Conservation (phyloP, 2,797 vertebrate species). For the Petrocephalus sullivani region DNA sequence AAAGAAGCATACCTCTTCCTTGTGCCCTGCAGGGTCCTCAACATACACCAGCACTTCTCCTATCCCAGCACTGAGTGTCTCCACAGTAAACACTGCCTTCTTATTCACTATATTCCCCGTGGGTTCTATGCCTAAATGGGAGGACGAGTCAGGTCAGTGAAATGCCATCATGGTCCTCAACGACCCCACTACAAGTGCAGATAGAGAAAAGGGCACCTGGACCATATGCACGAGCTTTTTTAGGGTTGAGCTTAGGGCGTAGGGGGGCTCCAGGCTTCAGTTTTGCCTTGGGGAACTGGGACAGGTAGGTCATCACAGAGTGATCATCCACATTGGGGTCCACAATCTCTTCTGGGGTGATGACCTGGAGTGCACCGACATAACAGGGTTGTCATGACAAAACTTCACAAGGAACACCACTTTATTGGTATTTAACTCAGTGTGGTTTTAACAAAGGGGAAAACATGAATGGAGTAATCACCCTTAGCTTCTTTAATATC, state of each 20-base stretch:
- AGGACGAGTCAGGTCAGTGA: neutral
- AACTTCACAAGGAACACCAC: neutral
- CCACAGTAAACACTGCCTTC: conserved; percentile 81
- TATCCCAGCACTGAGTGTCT: conserved; percentile 86
- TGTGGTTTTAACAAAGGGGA: neutral
- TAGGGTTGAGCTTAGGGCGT: conserved; percentile 63
- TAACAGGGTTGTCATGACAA: neutral
- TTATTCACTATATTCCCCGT: conserved; percentile 86
- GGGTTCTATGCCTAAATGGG: conserved; percentile 73
- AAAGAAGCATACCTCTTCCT: conserved; percentile 72
- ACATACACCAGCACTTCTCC: conserved; percentile 88
- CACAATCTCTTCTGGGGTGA: conserved; percentile 71
- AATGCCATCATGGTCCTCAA: neutral
- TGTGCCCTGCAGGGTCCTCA: conserved; percentile 85
- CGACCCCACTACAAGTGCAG: neutral
- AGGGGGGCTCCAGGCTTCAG: conserved; percentile 66
- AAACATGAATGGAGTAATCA: neutral
- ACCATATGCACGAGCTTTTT: conserved; percentile 65
- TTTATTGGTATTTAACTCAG: neutral
- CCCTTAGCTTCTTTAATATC: neutral
- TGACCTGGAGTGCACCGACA: conserved; percentile 51
- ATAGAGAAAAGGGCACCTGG: conserved; percentile 48
- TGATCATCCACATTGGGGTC: conserved; percentile 72
- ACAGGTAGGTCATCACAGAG: conserved; percentile 75
- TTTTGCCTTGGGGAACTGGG: conserved; percentile 75